A percentile compares a stretch with the other conserved stretches of the same genome.
Conservation (phyloP, 2,888 invertebrate genomes). For the Metopia argyrocephala region DNA sequence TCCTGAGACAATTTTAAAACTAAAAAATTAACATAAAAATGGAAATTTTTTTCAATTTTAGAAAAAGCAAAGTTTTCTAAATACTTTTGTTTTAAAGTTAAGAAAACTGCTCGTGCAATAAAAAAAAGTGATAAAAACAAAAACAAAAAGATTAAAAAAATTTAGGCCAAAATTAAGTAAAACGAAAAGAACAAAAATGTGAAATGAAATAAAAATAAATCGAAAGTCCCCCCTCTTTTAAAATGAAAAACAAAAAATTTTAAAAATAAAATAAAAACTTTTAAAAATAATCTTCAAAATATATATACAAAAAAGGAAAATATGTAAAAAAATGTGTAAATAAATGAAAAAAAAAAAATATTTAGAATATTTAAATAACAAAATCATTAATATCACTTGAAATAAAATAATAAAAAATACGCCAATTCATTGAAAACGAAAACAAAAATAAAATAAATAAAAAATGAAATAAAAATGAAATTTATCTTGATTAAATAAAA, state of each 20-base stretch:
- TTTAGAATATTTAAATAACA: background rate
- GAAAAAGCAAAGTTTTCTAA: background rate
- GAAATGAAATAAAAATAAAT: constrained; percentile 1
- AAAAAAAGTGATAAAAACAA: constrained; percentile 16
- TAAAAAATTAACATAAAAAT: background rate
- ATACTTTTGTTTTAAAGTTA: background rate
- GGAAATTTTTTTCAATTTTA: background rate
- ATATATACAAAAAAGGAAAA: background rate
- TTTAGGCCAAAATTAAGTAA: constrained; percentile 34
- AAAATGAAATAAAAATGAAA: constrained; percentile 27
- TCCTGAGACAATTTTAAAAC: background rate
- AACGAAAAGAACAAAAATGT: constrained; percentile 15
- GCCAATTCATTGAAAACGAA: background rate
- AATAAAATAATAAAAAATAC: background rate
- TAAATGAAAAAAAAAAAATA: background rate
- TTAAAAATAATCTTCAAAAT: background rate
- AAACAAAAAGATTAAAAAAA: background rate
- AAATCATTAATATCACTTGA: background rate
- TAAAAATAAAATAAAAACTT: background rate
- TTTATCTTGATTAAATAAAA: constrained; percentile 31
- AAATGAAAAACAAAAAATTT: background rate
- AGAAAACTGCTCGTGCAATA: background rate
- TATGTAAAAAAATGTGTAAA: background rate
- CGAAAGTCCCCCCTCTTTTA: background rate
- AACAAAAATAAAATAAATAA: background rate